Evolutionary conservation across 2,888 invertebrate genomes (phyloP), one percentile per base, ranked within the genome.

Genomic region (Andrena chrysosceles): DNA sequence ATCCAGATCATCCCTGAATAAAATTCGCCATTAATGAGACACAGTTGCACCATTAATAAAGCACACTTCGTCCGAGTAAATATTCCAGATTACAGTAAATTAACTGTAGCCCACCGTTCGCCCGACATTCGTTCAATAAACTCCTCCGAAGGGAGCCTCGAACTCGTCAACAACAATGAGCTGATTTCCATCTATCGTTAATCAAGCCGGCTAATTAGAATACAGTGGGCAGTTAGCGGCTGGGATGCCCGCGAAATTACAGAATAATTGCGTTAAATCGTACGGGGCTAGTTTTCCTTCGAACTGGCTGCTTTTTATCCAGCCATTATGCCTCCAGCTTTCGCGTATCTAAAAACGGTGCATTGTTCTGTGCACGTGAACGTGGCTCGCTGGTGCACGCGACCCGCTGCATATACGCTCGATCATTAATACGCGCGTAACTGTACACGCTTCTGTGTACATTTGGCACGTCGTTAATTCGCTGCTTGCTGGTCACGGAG

Each of bases 311-410:
- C 42, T 81, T 81, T 81, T 77, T 69, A 33, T 10, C 35, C 23
- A 10, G 23, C 56, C 73, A 78, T 81, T 69, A 78, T 69, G 52
- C 60, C 42, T 69, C 59, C 76, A 72, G 26, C n/a, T 62, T 77
- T 42, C 60, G 72, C 66, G 67, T 52, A 67, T 70, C 67, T 67
- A 29, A 72, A 72, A 72, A 62, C 77, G 67, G 48, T 52, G 72
- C 72, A 77, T 77, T 77, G 72, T 72, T 77, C 72, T 62, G 20
- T 31, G 54, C 72, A 77, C 77, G 77, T 77, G 72, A 72, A 72
- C 72, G 77, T 59, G 59, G 59, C 49, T 48, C 33, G 63, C 42
- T 54, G 33, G 56, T 79, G 76, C 69, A 66, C 83, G 81, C 76
- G 76, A 70, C 76, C 64, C 64, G 76, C 33, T 76, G 78, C 78